Evolutionary conservation across 2,797 vertebrate species (phyloP), one percentile per base, ranked within the genome.

Genomic region (Rhodeus uyekii): DNA sequence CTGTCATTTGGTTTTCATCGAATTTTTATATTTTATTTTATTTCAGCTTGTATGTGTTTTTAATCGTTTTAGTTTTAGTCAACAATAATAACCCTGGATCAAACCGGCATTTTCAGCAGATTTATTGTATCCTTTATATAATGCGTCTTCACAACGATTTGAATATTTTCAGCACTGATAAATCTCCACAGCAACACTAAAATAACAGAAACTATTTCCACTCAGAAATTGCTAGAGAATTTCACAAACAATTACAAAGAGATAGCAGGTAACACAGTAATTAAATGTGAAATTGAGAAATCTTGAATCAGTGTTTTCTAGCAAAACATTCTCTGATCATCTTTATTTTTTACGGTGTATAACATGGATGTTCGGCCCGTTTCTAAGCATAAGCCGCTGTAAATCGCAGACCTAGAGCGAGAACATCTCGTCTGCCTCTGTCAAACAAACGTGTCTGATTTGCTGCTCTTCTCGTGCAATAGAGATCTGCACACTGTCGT

Each of bases 371-470:
- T 50, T 81, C 46, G 58, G 36, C 42, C 14, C 73, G 63, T 84
- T 82, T 74, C 55, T 34, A n/a, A n/a, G n/a, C n/a, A n/a, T n/a
- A n/a, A n/a, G n/a, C 75, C 81, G 48, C 24, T 48, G 79, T 79
- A 78, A 76, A 84, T 34, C 39, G 8, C 8, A 69, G 60, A 46
- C 24, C 60, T 42, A 8, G 63, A 85, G 39, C n/a, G 72, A 82
- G 82, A 84, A 27, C 29, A 63, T 46, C 53, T 75, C 64, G 68
- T 24, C 36, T 68, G 44, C 22, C 67, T 42, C 80, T 87, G 85
- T 86, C 85, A 86, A 86, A 86, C 78, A 85, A 78, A 48, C 16
- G n/a, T 5, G 10, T n/a, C 29, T 78, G 68, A 78, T 83, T 84
- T 83, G 67, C 60, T n/a, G 55, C 39, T 24, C 32, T 72, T n/a